Evolutionary conservation across 2,888 invertebrate genomes (phyloP).

Genomic region (Coleophora deauratella): DNA sequence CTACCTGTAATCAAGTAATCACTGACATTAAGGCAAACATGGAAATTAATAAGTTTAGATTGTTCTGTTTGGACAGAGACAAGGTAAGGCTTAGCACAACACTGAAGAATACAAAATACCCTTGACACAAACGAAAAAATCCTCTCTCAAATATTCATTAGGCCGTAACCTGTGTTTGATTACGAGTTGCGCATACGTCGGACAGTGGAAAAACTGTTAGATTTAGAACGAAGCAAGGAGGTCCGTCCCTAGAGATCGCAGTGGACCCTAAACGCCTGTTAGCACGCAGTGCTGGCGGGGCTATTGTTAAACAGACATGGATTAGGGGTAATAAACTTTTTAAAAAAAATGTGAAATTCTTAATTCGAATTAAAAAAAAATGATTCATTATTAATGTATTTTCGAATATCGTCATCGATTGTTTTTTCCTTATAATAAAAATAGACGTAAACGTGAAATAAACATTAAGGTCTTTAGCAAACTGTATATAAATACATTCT

Average conservation of each 20-base stretch:
- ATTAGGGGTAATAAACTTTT: neutral
- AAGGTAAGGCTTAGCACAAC: neutral
- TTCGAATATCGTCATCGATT: too few species aligned
- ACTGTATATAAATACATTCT: too few species aligned
- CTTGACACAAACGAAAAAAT: constrained; percentile 9
- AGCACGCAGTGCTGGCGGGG: constrained; percentile 60
- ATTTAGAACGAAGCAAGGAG: constrained; percentile 50
- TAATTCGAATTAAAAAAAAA: too few species aligned
- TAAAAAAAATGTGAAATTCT: too few species aligned
- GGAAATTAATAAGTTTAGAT: too few species aligned
- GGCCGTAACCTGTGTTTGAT: constrained; percentile 23
- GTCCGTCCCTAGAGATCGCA: constrained; percentile 36
- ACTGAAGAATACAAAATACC: neutral
- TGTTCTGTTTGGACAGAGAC: too few species aligned
- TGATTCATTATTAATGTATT: too few species aligned
- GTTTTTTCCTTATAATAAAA: too few species aligned
- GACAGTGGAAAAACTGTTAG: constrained; percentile 43
- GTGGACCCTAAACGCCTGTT: constrained; percentile 70
- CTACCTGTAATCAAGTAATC: too few species aligned
- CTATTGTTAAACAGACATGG: constrained; percentile 18
- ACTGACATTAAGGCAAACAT: too few species aligned
- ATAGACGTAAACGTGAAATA: too few species aligned
- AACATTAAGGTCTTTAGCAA: too few species aligned
- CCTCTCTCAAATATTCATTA: constrained; percentile 17
- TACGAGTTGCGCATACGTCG: constrained; percentile 16